A percentile compares a stretch with the other conserved stretches of the same genome.
Conservation (phyloP, 2,888 invertebrate species). For the Fissipunctia ypsillon region DNA sequence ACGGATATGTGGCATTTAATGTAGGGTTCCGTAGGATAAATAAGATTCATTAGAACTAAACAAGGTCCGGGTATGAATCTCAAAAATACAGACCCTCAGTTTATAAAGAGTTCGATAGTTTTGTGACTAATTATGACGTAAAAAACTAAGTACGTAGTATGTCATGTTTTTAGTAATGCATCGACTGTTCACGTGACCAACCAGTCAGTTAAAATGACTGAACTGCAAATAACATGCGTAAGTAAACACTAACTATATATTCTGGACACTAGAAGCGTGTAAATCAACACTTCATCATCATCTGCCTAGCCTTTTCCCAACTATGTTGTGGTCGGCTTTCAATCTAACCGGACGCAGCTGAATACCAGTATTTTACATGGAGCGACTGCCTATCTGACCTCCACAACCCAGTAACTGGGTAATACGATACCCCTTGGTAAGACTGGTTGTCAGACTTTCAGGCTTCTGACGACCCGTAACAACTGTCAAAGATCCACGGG, state of each 20-base stretch:
- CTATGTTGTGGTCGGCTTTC: too few relatives aligned
- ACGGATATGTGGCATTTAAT: background rate
- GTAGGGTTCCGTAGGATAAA: background rate
- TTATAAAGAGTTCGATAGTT: background rate
- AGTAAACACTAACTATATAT: conserved; percentile 1
- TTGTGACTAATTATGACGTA: background rate
- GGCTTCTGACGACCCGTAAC: too few relatives aligned
- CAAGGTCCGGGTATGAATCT: background rate
- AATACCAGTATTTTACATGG: too few relatives aligned
- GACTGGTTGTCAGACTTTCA: too few relatives aligned
- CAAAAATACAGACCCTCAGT: background rate
- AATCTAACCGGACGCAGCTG: too few relatives aligned
- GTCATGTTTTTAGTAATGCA: background rate
- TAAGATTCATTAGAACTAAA: background rate
- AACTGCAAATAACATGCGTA: conserved; percentile 17
- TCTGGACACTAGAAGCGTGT: background rate
- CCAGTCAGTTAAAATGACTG: background rate
- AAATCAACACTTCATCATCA: too few relatives aligned
- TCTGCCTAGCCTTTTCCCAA: too few relatives aligned
- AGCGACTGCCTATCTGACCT: too few relatives aligned
- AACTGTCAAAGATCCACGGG: too few relatives aligned
- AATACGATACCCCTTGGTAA: too few relatives aligned
- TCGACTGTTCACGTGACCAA: background rate
- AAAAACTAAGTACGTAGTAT: background rate
- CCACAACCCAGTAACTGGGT: too few relatives aligned